Base-by-base conservation (phyloP, 2,113 vertebrate genomes). In the Beaufortia kweichowensis region DNA sequence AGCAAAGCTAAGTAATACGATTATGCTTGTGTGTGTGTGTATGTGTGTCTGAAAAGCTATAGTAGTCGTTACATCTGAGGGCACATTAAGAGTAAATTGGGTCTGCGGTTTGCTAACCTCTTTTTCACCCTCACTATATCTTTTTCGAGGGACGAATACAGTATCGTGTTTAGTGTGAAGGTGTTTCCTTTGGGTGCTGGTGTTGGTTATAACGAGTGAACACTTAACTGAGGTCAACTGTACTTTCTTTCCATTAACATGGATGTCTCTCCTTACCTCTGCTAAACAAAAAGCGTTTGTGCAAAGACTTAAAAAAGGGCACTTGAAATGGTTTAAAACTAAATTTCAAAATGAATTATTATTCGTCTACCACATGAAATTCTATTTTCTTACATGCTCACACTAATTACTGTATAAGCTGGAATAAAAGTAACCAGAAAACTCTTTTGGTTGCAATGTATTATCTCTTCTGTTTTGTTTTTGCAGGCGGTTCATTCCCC, bases 401-500 rank as follows among this genome's bases (percentile, higher is more conserved):
- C n/a, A n/a, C n/a, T n/a, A n/a, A n/a, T 39, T 11, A 11, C 35
- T 39, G 56, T 33, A 71, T 4, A 39, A 17, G 19, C 21, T 19
- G 1, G 2, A 57, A 39, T 71, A 11, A 21, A 59, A 71, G 24
- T 55, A 61, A 48, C 35, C 24, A 11, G 6, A 39, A 70, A 71
- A 41, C 15, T 33, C 57, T 35, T 6, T 0, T 62, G 23, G 11
- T 6, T 24, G 24, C 4, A 7, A 23, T 23, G 8, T 26, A 56
- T 65, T 26, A 26, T 2, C 3, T 41, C 3, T 75, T 1, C 26
- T 9, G 15, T 33, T 75, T 43, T 60, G 35, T 67, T 11, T 79
- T 75, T 79, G 2, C 82, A 98, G 97, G 90, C 90, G 19, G 76
- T 89, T 63, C 91, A 93, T 63, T 98, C 97, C 48, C 97, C 96